Conservation (phyloP, 92 coral and sea anemone genomes). For the Bergia puertoricense region DNA sequence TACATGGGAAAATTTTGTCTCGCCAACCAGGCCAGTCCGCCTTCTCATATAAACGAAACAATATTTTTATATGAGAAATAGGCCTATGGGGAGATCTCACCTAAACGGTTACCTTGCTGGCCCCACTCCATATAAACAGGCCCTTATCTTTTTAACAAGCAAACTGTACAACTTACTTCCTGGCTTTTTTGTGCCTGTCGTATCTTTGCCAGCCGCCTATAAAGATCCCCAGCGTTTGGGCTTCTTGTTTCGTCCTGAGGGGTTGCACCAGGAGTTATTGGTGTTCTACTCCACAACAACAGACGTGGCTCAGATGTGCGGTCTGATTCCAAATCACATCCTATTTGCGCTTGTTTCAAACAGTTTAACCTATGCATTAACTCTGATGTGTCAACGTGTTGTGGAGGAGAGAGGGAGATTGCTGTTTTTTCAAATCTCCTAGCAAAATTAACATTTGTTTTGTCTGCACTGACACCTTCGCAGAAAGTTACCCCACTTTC, state of each 20-base stretch:
- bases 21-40: too few relatives aligned
- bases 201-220: constrained; percentile 10
- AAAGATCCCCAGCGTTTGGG: not conserved
- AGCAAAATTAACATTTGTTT: not conserved
- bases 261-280: not conserved
- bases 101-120: too few relatives aligned
- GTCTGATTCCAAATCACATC: not conserved
- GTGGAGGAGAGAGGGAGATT: constrained; percentile 31
- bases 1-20: too few relatives aligned
- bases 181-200: constrained; percentile 14
- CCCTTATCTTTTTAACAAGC: not conserved
- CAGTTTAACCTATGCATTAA: constrained; percentile 24
- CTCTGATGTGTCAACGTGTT: constrained; percentile 36
- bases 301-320: not conserved
- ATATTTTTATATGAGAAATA: too few relatives aligned
- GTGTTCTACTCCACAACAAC: not conserved
- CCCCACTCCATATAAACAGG: too few relatives aligned
- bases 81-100: too few relatives aligned
- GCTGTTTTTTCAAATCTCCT: constrained; percentile 2
- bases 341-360: constrained; percentile 19
- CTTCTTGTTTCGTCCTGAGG: not conserved
- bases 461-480: not conserved
- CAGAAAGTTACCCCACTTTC: not conserved
- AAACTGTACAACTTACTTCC: constrained; percentile 1
- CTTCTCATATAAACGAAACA: too few relatives aligned